Evolutionary conservation across 1,140 invertebrate genomes (phyloP).

Genomic region (Mizuhopecten yessoensis): DNA sequence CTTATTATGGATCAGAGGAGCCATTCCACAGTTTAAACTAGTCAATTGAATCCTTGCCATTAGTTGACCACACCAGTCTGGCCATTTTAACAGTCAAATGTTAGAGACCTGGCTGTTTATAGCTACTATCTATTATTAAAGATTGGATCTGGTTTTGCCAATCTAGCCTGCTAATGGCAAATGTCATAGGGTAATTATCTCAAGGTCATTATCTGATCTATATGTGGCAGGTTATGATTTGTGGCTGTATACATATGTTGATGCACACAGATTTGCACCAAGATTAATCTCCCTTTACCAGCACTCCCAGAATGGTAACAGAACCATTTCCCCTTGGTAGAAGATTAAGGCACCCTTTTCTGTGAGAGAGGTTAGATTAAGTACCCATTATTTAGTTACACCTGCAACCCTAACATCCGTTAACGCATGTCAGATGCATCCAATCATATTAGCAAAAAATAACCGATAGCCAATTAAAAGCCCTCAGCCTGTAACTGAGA

Average conservation of each 20-base stretch:
- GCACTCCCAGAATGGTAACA: not conserved
- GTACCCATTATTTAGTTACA: constrained; percentile 8
- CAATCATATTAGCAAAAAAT: constrained; percentile 35
- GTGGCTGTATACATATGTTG: too few species aligned
- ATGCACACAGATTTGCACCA: not conserved
- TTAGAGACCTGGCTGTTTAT: not conserved
- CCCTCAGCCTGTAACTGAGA: not conserved
- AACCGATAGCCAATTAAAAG: constrained; percentile 28
- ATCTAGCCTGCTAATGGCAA: not conserved
- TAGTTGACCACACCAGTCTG: not conserved
- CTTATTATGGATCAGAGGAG: not conserved
- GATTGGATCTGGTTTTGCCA: not conserved
- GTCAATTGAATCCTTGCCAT: not conserved
- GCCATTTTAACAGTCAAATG: not conserved
- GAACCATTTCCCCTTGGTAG: not conserved
- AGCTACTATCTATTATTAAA: not conserved
- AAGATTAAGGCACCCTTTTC: not conserved
- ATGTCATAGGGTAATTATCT: not conserved
- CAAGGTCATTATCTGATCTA: not conserved
- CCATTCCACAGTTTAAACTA: not conserved
- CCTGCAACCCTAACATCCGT: constrained; percentile 15
- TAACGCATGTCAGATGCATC: constrained; percentile 37
- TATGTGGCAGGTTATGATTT: not conserved
- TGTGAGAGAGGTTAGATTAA: not conserved
- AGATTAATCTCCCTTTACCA: constrained; percentile 8